Evolutionary conservation across 2,888 invertebrate genomes (phyloP), one percentile per base, ranked within the genome.

Genomic region (Aspidiotus rigidus): DNA sequence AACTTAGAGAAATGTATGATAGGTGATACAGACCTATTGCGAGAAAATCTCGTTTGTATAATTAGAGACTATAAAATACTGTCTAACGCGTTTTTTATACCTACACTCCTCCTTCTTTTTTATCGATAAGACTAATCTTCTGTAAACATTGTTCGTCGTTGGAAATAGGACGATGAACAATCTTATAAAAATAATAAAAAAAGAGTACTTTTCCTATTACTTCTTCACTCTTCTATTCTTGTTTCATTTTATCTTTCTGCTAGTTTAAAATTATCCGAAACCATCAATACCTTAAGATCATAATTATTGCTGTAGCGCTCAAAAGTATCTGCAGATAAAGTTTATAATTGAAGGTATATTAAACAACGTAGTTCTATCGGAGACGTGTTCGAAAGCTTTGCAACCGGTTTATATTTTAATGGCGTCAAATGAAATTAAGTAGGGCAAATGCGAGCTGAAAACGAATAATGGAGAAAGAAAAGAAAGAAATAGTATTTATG

Each of bases 301-400:
- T 62, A 62, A 62, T 62, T 62, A 62, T 62, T 44, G 44, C 53
- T 41, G 62, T 39, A 17, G 62, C 62, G 49, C 49, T 49, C 53
- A 41, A 17, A 62, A 41, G 62, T 49, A 62, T 62, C 62, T 9
- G 62, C 62, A 53, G 61, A 61, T 62, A 62, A 62, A 62, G 62
- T 62, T 62, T 44, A 62, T 62, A 62, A 62, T 62, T 62, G 62
- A 62, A 62, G 62, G 62, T 53, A 15, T 62, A 62, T 62, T 62
- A 62, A 62, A 28, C 28, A 28, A 28, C 28, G 28, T 53, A 62
- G 44, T 42, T 61, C 61, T 61, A 28, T 62, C 49, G 62, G 62
- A 62, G 61, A 61, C 62, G 62, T 62, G 62, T 62, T 62, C 13
- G 62, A 62, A 62, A 62, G 62, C 62, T 62, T 61, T 62, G 62